Conservation (phyloP, 2,113 vertebrate species). For the Actenoides hombroni region DNA sequence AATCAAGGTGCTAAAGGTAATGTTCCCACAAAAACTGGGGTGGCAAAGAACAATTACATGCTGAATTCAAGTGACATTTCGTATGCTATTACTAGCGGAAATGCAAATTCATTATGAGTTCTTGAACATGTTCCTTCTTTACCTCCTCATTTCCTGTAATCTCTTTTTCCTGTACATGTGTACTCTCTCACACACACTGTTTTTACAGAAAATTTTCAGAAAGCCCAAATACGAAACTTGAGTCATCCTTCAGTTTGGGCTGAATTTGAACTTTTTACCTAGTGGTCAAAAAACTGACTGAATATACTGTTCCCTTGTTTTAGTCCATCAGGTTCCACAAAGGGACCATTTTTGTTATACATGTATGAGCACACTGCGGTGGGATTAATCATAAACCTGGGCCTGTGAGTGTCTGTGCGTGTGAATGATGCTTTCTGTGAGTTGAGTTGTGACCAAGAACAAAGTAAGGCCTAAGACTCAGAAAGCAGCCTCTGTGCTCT, state of each 20-base stretch:
- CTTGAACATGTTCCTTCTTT: not conserved
- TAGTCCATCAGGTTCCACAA: slow-evolving; percentile 61
- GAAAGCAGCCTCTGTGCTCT: slow-evolving; percentile 77
- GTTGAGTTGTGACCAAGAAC: slow-evolving; percentile 60
- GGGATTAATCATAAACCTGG: slow-evolving; percentile 67
- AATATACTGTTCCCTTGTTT: slow-evolving; percentile 67
- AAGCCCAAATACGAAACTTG: slow-evolving; percentile 36
- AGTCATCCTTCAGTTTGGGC: slow-evolving; percentile 59
- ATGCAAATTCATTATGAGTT: not conserved
- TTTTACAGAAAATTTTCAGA: slow-evolving; percentile 59
- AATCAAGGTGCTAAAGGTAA: not conserved
- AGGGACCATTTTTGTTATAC: slow-evolving; percentile 67
- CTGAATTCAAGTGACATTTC: not conserved
- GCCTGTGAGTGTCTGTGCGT: slow-evolving; percentile 36
- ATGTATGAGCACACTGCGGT: slow-evolving; percentile 23
- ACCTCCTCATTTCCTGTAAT: not conserved
- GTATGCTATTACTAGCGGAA: not conserved
- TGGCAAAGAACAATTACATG: not conserved
- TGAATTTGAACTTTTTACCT: slow-evolving; percentile 68
- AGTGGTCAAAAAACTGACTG: slow-evolving; percentile 53
- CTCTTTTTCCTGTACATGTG: slow-evolving; percentile 9
- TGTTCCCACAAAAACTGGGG: not conserved
- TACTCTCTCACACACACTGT: not conserved
- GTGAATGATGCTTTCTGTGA: slow-evolving; percentile 80
- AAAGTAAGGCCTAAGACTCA: slow-evolving; percentile 68